Evolutionary conservation across 2,113 vertebrate species (phyloP), one percentile per base, ranked within the genome.

Genomic region (Phylloscopus trochiloides): DNA sequence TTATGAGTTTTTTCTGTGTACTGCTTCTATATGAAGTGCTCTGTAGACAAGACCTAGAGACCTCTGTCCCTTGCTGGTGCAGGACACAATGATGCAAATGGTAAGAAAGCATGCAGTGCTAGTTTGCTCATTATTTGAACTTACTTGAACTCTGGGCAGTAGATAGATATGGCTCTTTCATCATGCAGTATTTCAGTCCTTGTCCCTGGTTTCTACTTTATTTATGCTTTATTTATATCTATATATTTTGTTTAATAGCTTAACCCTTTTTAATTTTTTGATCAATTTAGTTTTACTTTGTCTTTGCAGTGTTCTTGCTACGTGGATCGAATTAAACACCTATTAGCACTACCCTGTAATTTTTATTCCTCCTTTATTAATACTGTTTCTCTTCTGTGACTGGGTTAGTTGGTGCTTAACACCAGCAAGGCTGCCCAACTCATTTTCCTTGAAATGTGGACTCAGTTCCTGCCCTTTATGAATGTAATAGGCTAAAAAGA

Each of bases 351-450:
- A 61, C 10, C 20, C 16, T 2, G 0, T 86, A 24, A 58, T 74
- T 86, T 88, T 73, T 80, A 62, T 70, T 86, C 26, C 32, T 74
- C 9, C 16, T 80, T 88, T 61, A n/a, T 83, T 66, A 76, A 38
- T 54, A 20, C 10, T 45, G 13, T 67, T 81, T 66, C 38, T 50
- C 16, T 74, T 79, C 25, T 65, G 17, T 88, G 47, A 40, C 40
- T 85, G 81, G 3, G 7, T 88, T 82, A 65, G 43, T 50, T 83
- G 14, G 19, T 86, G 47, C 34, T 76, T 76, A 79, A 45, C 7
- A 66, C 32, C 43, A 70, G 62, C 22, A 63, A 68, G 42, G 32
- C 38, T 77, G 42, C 47, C 48, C 22, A 61, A 17, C 14, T 82
- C 13, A 40, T 54, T 87, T 86, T 93, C 25, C 58, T 61, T 92